These are phyloP conservation scores for Capitella teleta DNA, from an alignment of 1,140 invertebrate genomes.

Conservation along the genomic window DNA sequence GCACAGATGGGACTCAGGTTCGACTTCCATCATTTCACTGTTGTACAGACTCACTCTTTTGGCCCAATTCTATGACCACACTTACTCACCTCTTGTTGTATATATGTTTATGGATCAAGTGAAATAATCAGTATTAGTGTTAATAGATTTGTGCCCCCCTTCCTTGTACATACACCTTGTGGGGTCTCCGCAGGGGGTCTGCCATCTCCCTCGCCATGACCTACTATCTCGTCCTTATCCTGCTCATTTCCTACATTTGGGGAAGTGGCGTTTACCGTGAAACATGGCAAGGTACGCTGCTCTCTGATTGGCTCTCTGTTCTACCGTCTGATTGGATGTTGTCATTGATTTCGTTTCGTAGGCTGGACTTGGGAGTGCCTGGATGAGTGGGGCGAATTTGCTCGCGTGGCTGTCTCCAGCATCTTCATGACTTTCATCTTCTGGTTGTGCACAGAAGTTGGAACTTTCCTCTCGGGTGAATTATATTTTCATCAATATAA, in stretches of 20 bases:
- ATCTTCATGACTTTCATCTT: slow-evolving; percentile 14
- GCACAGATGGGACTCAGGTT: slow-evolving; percentile 12
- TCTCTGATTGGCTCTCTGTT: no score
- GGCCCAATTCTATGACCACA: no score
- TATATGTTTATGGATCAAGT: no score
- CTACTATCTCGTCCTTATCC: slow-evolving; percentile 12
- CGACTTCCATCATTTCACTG: no score
- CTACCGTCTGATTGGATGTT: neutral
- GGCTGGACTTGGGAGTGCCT: slow-evolving; percentile 12
- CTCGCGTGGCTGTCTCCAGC: slow-evolving; percentile 8
- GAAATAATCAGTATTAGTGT: no score
- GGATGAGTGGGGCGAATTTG: slow-evolving; percentile 10
- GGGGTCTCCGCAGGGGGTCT: slow-evolving; percentile 7
- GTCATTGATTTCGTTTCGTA: neutral
- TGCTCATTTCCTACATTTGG: slow-evolving; percentile 12
- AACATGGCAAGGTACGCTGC: slow-evolving; percentile 10
- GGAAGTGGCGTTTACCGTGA: slow-evolving; percentile 11
- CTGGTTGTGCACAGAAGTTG: slow-evolving; percentile 14
- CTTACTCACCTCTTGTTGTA: no score
- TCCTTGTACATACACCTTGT: slow-evolving; percentile 1
- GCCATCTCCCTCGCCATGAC: slow-evolving; percentile 13
- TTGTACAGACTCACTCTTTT: no score
- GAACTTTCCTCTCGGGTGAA: slow-evolving; percentile 14
- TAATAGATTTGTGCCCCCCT: no score
- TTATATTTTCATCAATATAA: neutral